Percentiles rank a stretch among this genome's conserved stretches.
Evolutionary conservation across 2,113 vertebrate species (phyloP).

Genomic region (Nasalis larvatus): DNA sequence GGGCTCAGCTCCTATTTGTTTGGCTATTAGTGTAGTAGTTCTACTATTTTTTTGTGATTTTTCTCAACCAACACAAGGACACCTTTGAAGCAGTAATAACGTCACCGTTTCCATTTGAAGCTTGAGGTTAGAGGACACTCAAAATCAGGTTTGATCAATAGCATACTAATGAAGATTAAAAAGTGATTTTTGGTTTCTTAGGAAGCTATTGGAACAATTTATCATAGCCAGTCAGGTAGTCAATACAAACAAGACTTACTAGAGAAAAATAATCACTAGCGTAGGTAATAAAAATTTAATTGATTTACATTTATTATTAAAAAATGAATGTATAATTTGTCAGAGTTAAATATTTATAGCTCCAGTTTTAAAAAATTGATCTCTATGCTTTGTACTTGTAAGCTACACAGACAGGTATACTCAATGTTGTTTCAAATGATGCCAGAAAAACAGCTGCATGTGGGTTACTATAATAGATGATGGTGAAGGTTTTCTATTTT

Average conservation of each 20-base stretch:
- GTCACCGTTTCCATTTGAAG: not conserved
- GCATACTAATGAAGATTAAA: not conserved
- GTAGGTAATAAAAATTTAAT: not conserved
- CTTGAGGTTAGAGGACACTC: not conserved
- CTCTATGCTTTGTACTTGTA: not conserved
- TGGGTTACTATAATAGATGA: accelerated
- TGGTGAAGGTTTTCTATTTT: not conserved
- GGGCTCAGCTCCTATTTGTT: not conserved
- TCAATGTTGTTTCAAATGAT: not conserved
- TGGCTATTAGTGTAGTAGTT: not conserved
- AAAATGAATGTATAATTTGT: not conserved
- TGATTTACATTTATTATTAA: not conserved
- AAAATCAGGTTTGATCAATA: not conserved
- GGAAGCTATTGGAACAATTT: not conserved
- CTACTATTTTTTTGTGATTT: not conserved
- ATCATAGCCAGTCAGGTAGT: not conserved
- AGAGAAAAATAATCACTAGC: not conserved
- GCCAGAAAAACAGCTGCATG: not conserved
- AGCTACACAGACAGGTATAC: not conserved
- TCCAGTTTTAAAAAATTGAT: not conserved
- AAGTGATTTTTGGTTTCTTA: not conserved
- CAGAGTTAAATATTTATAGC: conserved; percentile 23
- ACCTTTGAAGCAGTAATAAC: not conserved
- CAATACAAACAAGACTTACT: not conserved
- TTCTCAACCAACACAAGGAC: not conserved